Conservation (phyloP, 2,797 vertebrate species). For the Carapus acus region DNA sequence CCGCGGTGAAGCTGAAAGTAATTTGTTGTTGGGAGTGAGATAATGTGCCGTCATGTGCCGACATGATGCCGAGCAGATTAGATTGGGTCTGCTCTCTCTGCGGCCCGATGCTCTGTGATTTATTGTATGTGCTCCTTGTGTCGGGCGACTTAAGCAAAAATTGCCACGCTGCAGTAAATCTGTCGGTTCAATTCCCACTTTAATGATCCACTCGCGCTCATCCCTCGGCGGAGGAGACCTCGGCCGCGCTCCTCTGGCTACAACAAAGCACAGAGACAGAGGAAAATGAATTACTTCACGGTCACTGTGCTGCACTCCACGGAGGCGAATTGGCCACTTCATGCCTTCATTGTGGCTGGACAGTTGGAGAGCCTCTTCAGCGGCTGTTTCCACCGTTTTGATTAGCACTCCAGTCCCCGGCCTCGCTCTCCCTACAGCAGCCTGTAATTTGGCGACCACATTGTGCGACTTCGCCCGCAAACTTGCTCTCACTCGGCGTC, state of each 20-base stretch:
- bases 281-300: constrained; percentile 20
- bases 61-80: constrained; percentile 4
- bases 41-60: constrained; percentile 4
- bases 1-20: constrained; percentile 12
- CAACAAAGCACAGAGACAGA: constrained; percentile 1
- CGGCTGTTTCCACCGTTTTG: constrained; percentile 36
- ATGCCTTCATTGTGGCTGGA: constrained; percentile 41
- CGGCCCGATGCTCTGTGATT: constrained; percentile 38
- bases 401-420: constrained; percentile 43
- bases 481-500: constrained; percentile 25
- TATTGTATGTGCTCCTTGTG: constrained; percentile 37
- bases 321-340: constrained; percentile 49
- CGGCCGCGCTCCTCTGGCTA: constrained; percentile 9
- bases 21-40: constrained; percentile 14
- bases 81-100: constrained; percentile 13
- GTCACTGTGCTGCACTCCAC: constrained; percentile 25
- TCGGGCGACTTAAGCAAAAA: constrained; percentile 44
- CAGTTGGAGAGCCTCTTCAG: constrained; percentile 43
- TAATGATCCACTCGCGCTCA: constrained; percentile 25
- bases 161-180: constrained; percentile 31
- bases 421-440: constrained; percentile 24
- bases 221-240: constrained; percentile 10
- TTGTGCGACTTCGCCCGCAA: constrained; percentile 33
- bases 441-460: constrained; percentile 55
- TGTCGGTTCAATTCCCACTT: constrained; percentile 35